Conservation (phyloP, 2,888 invertebrate genomes). For the Drosophila cracens region DNA sequence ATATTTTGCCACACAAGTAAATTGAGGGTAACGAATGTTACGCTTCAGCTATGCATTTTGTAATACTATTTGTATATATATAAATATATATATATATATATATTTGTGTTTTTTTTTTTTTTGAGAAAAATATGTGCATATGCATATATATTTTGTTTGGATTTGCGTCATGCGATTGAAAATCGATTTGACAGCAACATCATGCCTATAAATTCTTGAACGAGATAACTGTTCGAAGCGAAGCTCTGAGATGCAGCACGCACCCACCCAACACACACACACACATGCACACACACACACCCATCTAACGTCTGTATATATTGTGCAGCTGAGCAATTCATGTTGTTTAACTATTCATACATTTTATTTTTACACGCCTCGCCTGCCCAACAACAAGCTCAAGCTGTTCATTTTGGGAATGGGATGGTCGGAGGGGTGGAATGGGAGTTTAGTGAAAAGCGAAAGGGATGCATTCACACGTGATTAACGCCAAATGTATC, state of each 20-base stretch:
- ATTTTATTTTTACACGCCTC: conserved; percentile 43
- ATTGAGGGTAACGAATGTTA: conserved; percentile 38
- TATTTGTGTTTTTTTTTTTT: background rate
- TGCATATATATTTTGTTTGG: conserved; percentile 5
- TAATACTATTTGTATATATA: conserved; percentile 6
- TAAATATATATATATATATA: background rate
- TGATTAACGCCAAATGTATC: conserved; percentile 57
- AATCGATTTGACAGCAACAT: conserved; percentile 47
- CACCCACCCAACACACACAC: background rate
- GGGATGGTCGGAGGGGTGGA: background rate
- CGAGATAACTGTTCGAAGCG: conserved; percentile 22
- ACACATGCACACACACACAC: background rate
- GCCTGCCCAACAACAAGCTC: conserved; percentile 4
- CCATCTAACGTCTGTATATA: background rate
- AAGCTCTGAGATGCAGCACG: conserved; percentile 13
- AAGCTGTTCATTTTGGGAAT: background rate
- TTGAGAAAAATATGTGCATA: background rate
- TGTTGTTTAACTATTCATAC: conserved; percentile 47
- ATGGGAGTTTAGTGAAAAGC: conserved; percentile 13
- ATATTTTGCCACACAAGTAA: conserved; percentile 34
- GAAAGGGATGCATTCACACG: conserved; percentile 66
- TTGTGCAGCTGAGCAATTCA: conserved; percentile 43
- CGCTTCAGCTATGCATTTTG: conserved; percentile 42
- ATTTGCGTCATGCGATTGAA: conserved; percentile 56
- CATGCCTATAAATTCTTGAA: conserved; percentile 31